Conservation (phyloP, 2,888 invertebrate genomes). For the Hirtodrosophila cameraria region DNA sequence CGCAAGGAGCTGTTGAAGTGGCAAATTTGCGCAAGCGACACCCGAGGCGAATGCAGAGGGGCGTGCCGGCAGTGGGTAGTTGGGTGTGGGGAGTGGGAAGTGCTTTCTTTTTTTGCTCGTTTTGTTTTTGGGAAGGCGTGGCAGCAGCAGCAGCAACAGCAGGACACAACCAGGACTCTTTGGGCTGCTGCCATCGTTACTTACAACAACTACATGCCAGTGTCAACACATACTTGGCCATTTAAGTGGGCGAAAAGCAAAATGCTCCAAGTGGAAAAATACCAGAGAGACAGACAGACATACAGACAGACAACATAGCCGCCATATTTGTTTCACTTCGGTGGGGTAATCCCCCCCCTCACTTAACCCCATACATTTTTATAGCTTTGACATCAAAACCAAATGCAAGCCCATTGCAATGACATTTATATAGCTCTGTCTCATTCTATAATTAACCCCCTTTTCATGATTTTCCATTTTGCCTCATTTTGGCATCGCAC, state of each 20-base stretch:
- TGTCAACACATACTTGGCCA: slow-evolving; percentile 84
- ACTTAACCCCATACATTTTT: slow-evolving; percentile 42
- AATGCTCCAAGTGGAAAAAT: slow-evolving; percentile 41
- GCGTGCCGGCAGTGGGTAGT: too few relatives aligned
- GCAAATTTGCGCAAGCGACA: slow-evolving; percentile 84
- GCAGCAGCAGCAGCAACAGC: too few relatives aligned
- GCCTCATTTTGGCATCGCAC: slow-evolving; percentile 10
- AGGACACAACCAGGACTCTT: slow-evolving; percentile 49
- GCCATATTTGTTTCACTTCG: slow-evolving; percentile 76
- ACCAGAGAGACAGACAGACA: slow-evolving; percentile 3
- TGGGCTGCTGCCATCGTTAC: slow-evolving; percentile 76
- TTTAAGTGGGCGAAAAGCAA: slow-evolving; percentile 64
- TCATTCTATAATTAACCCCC: slow-evolving; percentile 66
- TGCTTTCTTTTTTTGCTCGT: too few relatives aligned
- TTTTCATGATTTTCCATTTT: background rate
- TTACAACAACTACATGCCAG: slow-evolving; percentile 83
- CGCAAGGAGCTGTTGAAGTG: slow-evolving; percentile 84
- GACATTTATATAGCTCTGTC: slow-evolving; percentile 48
- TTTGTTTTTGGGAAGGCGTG: slow-evolving; percentile 43
- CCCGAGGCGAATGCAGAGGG: slow-evolving; percentile 53
- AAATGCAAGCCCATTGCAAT: slow-evolving; percentile 51
- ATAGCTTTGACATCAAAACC: slow-evolving; percentile 69
- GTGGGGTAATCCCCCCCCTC: background rate
- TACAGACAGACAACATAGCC: slow-evolving; percentile 34
- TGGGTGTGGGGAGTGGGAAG: background rate